These are phyloP conservation scores for Sakesphorus luctuosus DNA, from an alignment of 2,113 vertebrate species.

Conservation along the genomic window DNA sequence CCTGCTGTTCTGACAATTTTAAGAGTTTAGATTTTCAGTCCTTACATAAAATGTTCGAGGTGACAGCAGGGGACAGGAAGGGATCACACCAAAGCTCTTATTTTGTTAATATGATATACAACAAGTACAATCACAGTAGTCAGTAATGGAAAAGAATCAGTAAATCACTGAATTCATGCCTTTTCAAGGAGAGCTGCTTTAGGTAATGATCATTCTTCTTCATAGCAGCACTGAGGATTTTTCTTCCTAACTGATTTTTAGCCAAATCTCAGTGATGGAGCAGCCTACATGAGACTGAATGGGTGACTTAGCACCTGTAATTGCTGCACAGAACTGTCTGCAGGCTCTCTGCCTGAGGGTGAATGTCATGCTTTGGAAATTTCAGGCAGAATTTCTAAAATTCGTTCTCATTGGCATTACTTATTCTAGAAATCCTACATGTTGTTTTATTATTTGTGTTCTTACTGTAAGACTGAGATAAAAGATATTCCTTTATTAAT, in stretches of 20 bases:
- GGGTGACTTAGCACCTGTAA: not conserved
- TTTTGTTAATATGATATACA: not conserved
- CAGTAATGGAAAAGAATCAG: not conserved
- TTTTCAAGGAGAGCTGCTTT: not conserved
- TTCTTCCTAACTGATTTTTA: not conserved
- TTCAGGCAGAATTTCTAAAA: not conserved
- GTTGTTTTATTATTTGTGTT: not conserved
- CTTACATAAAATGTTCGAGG: not conserved
- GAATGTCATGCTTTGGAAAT: not conserved
- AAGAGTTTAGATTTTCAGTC: slow-evolving; percentile 16
- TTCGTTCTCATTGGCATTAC: not conserved
- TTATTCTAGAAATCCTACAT: not conserved
- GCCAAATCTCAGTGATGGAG: not conserved
- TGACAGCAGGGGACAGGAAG: not conserved
- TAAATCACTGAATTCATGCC: not conserved
- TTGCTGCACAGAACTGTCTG: not conserved
- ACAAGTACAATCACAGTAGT: not conserved
- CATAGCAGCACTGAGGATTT: not conserved
- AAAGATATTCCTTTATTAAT: not conserved
- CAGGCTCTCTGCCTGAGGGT: not conserved
- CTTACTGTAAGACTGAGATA: not conserved
- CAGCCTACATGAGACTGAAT: not conserved
- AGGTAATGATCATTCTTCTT: not conserved
- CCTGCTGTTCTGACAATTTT: not conserved
- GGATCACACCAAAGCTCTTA: not conserved